Evolutionary conservation across 2,888 invertebrate genomes (phyloP), one percentile per base, ranked within the genome.

Genomic region (Catocala fraxini): DNA sequence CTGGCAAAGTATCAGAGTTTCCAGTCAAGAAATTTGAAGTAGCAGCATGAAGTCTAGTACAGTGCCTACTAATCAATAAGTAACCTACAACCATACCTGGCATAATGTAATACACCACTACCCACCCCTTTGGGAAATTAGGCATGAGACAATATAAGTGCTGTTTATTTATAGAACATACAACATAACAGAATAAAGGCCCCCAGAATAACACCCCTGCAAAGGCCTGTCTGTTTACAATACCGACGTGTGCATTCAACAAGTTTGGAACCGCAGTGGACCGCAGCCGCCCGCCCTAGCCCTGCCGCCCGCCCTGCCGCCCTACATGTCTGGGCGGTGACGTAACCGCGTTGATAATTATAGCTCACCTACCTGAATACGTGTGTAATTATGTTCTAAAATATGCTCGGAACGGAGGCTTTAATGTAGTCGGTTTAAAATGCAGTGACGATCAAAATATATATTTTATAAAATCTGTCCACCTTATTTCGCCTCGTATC

Each of bases 241-340:
- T 59, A 54, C 42, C 53, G 35, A 63, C 46, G 65, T 68, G 63
- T 65, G 70, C 75, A 75, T 77, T 79, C 78, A 79, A 79, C 77
- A 79, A 79, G 80, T 79, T 73, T 58, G n/a, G 54, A 48, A 65
- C 69, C 65, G 56, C 70, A 65, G 54, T 48, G 52, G 59, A 65
- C 65, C 65, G 56, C 62, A 62, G 42, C 58, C 48, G 39, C 13
- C 51, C 63, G 48, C 57, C 61, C 59, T 39, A 10, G 15, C 54
- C 6, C 51, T 61, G 25, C 58, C 48, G 35, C 25, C 47, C 63
- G 51, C 55, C 62, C 59, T 33, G 7, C 33, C 54, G 61, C 56
- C 63, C 53, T 13, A 15, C 46, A 7, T 51, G 33, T 11, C 6
- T 49, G 59, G 39, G 51, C 42, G 42, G 49, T 71, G 65, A 75